These are phyloP conservation scores for Caenorhabditis zanzibari DNA, from an alignment of 2,888 invertebrate species.

Conservation along the genomic window DNA sequence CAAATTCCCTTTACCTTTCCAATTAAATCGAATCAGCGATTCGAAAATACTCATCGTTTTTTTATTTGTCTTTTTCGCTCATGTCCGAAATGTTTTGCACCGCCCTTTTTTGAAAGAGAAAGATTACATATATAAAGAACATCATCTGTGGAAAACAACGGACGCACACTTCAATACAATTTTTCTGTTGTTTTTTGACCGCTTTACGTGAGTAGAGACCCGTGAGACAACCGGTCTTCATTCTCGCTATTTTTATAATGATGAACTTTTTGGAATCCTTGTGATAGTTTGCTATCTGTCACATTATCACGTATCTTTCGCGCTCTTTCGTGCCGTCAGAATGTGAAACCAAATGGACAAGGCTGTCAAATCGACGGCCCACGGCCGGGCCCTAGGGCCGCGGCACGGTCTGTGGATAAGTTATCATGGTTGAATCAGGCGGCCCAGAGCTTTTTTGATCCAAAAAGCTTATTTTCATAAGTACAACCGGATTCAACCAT, in stretches of 20 bases:
- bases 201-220: conserved; percentile 7
- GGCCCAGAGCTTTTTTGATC: too few species aligned
- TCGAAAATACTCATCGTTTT: conserved; percentile 24
- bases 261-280: not conserved
- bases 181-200: conserved; percentile 17
- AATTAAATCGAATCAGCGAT: conserved; percentile 52
- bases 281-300: not conserved
- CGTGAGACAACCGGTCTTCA: conserved; percentile 7
- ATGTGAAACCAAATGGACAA: too few species aligned
- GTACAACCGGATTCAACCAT: too few species aligned
- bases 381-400: too few species aligned
- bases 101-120: conserved; percentile 9
- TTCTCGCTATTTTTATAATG: not conserved
- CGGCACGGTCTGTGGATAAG: too few species aligned
- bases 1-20: conserved; percentile 3
- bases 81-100: conserved; percentile 29
- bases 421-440: too few species aligned
- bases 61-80: conserved; percentile 7
- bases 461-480: too few species aligned
- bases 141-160: not conserved
- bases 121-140: conserved; percentile 35
- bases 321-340: not conserved
- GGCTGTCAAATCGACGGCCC: too few species aligned
- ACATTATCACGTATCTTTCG: conserved; percentile 16
- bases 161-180: conserved; percentile 6